Evolutionary conservation across 2,113 vertebrate species (phyloP).

Genomic region (Oreotrochilus melanogaster): DNA sequence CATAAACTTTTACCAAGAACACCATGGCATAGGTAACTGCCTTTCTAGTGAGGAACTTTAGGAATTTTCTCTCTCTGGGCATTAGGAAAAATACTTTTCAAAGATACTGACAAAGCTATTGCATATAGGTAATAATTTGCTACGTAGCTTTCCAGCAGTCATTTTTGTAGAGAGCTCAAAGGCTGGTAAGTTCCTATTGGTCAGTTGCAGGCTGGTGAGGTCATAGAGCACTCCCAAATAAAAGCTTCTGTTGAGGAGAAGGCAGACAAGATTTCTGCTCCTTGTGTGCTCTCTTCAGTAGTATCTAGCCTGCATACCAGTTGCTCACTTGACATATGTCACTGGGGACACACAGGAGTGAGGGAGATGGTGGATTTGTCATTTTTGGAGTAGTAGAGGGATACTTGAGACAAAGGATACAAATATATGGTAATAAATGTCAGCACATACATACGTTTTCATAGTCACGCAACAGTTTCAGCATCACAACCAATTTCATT

Average conservation of each 20-base stretch:
- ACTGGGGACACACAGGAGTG: background rate
- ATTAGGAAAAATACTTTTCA: background rate
- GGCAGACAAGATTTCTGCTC: background rate
- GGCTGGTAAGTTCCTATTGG: background rate
- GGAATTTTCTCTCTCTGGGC: background rate
- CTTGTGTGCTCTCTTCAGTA: background rate
- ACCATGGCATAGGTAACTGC: background rate
- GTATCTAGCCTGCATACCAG: background rate
- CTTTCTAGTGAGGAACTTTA: background rate
- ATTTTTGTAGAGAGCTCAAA: background rate
- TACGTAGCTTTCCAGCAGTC: background rate
- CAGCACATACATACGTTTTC: background rate
- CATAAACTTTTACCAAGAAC: rapidly evolving
- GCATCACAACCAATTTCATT: background rate
- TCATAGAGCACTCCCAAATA: background rate
- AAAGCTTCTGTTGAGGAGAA: background rate
- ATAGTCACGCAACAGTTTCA: background rate
- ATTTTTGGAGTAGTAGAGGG: background rate
- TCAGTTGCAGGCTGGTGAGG: background rate
- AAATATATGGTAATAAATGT: background rate
- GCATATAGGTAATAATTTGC: background rate
- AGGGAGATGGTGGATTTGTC: background rate
- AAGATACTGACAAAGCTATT: background rate
- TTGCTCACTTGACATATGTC: background rate
- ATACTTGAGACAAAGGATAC: background rate